Base-by-base conservation (phyloP, 2,888 invertebrate genomes). In the Meta bourneti region DNA sequence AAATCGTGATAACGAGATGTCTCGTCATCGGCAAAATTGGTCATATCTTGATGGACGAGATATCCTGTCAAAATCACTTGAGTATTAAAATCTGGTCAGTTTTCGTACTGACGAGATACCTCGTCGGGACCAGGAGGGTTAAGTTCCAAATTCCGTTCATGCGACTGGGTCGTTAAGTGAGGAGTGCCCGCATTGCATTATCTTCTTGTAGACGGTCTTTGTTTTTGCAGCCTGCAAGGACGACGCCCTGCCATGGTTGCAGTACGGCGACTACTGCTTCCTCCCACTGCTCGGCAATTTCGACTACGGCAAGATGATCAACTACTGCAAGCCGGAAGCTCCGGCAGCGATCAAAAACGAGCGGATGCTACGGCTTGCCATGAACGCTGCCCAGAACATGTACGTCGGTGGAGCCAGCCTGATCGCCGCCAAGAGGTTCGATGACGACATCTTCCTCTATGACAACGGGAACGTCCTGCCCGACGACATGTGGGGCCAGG, bases 221-320 rank as follows among this genome's bases (percentile, higher is more conserved):
- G 34, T 34, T 52, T n/a, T 71, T 82, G 0, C 71, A 91, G 91
- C 19, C 0, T 91, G 91, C 70, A 49, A 49, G 13, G 74, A 88
- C 48, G 72, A 83, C 19, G n/a, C 7, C 7, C 49, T 49, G 16
- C 84, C 88, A 8, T 91, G 79, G 69, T 20, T 88, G 0, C 20
- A 13, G 7, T 88, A 91, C 51, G 88, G 81, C 1, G 79, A 72
- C 51, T 54, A 86, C 34, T 91, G 91, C 80, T 13, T 88, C 7
- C 79, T 79, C 9, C 51, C 16, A 4, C 0, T 91, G 0, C 5
- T 49, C 0, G 71, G n/a, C 0, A 49, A 72, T 48, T 11, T 79
- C n/a, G 88, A 91, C 16, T 79, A 88, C 74, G 79, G 83, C n/a
- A 78, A 91, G 13, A 88, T 86, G 34, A 11, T n/a, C n/a, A 83